A percentile compares a stretch with the other conserved stretches of the same genome.
These are phyloP conservation scores for Pegea sp. DNA, from an alignment of 23 tunicate species.

Conservation along the genomic window DNA sequence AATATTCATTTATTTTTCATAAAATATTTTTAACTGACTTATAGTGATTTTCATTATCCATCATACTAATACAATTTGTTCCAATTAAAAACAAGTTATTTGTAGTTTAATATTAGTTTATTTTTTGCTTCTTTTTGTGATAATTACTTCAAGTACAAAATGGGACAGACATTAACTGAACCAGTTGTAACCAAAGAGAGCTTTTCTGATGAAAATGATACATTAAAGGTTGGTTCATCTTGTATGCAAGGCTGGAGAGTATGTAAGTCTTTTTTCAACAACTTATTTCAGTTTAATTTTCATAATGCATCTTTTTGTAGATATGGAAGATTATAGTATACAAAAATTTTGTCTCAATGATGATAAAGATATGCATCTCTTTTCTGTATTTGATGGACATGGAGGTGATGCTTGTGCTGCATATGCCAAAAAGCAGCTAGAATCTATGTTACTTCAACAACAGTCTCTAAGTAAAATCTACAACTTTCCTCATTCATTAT, in stretches of 20 bases:
- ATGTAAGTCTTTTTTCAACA: conserved; percentile 34
- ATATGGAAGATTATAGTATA: conserved; percentile 81
- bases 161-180: conserved; percentile 92
- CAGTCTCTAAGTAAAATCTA: no score
- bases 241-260: conserved; percentile 99
- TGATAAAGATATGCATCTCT: conserved; percentile 72
- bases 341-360: conserved; percentile 66
- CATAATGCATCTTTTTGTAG: conserved; percentile 2
- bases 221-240: conserved; percentile 55
- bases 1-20: no score
- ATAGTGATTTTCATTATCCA: no score
- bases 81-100: no score
- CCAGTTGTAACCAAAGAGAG: conserved; percentile 76
- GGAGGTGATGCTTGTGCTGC: conserved; percentile 89
- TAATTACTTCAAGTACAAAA: no score
- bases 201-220: conserved; percentile 66
- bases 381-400: conserved; percentile 98
- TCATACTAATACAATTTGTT: no score
- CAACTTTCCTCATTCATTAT: no score
- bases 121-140: no score
- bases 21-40: no score
- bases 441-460: conserved; percentile 16
- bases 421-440: conserved; percentile 41
- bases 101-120: no score
- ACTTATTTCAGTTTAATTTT: not conserved